Evolutionary conservation across 2,113 vertebrate species (phyloP).

Genomic region (Atractosteus spatula): DNA sequence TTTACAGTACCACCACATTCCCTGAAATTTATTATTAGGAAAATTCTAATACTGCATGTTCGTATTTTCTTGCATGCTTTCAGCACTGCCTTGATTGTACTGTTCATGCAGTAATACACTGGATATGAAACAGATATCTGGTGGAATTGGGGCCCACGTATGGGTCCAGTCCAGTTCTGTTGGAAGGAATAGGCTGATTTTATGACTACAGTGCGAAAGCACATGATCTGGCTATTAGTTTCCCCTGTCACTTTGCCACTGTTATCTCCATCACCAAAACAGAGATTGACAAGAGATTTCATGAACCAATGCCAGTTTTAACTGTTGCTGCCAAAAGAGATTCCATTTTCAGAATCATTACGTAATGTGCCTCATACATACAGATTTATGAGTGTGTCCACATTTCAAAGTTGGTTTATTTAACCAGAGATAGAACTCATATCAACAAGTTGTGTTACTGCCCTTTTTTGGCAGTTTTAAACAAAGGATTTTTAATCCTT

Average conservation of each 20-base stretch:
- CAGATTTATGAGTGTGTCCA: too few relatives aligned
- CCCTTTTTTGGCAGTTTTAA: too few relatives aligned
- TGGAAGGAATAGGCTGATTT: conserved; percentile 38
- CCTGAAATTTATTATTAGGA: not conserved
- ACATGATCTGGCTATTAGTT: conserved; percentile 17
- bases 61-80: conserved; percentile 38
- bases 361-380: not conserved
- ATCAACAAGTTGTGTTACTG: too few relatives aligned
- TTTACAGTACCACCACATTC: too few relatives aligned
- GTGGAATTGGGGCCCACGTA: conserved; percentile 2
- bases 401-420: too few relatives aligned
- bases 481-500: too few relatives aligned
- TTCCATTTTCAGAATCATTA: conserved; percentile 2
- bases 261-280: conserved; percentile 12
- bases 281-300: conserved; percentile 7
- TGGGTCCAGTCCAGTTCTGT: conserved; percentile 37
- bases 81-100: conserved; percentile 33
- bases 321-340: conserved; percentile 10
- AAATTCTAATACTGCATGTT: conserved; percentile 28
- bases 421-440: too few relatives aligned
- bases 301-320: not conserved
- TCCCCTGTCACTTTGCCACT: conserved; percentile 11
- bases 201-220: conserved; percentile 20
- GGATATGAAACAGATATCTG: conserved; percentile 35
- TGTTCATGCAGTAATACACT: conserved; percentile 37